phyloP scores from a whole-genome alignment of 2,888 invertebrate species.

The Platycheirus rosarum region DNA sequence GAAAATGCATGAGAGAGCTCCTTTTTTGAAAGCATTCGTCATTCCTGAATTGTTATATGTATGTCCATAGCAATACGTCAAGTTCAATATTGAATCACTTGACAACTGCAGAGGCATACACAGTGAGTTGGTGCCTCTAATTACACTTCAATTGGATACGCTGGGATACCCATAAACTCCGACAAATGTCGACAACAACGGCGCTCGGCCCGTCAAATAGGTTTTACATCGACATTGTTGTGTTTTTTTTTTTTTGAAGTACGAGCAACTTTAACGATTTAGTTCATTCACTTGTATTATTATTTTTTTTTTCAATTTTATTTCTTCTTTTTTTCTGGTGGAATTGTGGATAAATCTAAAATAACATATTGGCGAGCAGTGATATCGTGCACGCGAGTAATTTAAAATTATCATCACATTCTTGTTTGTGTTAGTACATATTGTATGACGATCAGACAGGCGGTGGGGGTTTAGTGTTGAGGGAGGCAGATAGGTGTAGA shows the following conservation, averaged over 20 bases:
- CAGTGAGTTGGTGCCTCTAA: conserved; percentile 60
- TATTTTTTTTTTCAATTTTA: conserved; percentile 14
- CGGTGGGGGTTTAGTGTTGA: background rate
- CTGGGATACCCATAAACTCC: conserved; percentile 52
- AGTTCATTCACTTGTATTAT: conserved; percentile 67
- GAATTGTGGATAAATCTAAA: conserved; percentile 59
- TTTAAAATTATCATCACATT: conserved; percentile 55
- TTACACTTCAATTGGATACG: conserved; percentile 70
- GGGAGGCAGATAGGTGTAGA: conserved; percentile 16
- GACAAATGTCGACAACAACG: conserved; percentile 16
- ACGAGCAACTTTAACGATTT: conserved; percentile 58
- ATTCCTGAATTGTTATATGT: no score
- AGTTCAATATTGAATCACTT: conserved; percentile 72
- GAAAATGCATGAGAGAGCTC: background rate
- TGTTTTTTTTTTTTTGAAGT: conserved; percentile 20
- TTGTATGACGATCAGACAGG: conserved; percentile 20
- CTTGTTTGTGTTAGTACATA: background rate
- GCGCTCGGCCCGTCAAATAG: background rate
- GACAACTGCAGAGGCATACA: conserved; percentile 31
- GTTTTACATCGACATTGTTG: conserved; percentile 42
- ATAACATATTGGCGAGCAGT: conserved; percentile 56
- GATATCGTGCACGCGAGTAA: conserved; percentile 63
- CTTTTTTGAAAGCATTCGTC: conserved; percentile 25
- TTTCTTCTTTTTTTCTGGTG: conserved; percentile 13
- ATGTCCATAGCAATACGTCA: no score